These are phyloP conservation scores for Pheucticus melanocephalus DNA, from an alignment of 2,113 vertebrate species.

Conservation along the genomic window DNA sequence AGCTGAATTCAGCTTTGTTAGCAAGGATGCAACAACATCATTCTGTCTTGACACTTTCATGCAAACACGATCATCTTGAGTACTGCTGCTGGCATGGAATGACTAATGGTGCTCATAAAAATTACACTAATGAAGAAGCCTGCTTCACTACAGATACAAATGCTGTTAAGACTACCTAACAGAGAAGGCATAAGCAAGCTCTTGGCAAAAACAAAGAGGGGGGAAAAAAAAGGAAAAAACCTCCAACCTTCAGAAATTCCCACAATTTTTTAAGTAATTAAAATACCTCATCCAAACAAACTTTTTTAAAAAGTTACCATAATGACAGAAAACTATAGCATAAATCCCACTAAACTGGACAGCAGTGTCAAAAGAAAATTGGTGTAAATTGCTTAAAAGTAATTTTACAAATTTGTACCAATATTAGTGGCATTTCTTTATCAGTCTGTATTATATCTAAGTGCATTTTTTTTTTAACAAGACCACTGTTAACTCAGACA, in stretches of 20 bases:
- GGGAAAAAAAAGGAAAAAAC: accelerated
- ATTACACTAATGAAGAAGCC: not conserved
- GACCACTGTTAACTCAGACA: not conserved
- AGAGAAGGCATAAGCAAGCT: not conserved
- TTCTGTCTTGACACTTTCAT: not conserved
- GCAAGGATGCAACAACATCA: not conserved
- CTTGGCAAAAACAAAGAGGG: not conserved
- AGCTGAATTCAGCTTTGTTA: not conserved
- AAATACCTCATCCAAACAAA: not conserved
- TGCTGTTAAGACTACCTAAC: not conserved
- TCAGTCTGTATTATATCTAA: not conserved
- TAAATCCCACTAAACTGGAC: not conserved
- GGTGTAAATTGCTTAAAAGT: not conserved
- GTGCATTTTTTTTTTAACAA: not conserved
- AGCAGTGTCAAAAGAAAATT: not conserved
- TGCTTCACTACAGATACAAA: not conserved
- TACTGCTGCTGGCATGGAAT: not conserved
- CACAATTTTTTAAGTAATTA: not conserved
- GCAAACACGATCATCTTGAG: not conserved
- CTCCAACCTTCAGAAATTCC: not conserved
- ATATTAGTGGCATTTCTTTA: not conserved
- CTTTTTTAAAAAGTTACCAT: not conserved
- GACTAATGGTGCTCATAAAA: not conserved
- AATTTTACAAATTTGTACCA: not conserved
- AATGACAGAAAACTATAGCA: not conserved